Percentiles rank a stretch among this genome's conserved stretches.
phyloP scores from a whole-genome alignment of 1,140 invertebrate genomes.

The Zaprionus gabonicus region DNA sequence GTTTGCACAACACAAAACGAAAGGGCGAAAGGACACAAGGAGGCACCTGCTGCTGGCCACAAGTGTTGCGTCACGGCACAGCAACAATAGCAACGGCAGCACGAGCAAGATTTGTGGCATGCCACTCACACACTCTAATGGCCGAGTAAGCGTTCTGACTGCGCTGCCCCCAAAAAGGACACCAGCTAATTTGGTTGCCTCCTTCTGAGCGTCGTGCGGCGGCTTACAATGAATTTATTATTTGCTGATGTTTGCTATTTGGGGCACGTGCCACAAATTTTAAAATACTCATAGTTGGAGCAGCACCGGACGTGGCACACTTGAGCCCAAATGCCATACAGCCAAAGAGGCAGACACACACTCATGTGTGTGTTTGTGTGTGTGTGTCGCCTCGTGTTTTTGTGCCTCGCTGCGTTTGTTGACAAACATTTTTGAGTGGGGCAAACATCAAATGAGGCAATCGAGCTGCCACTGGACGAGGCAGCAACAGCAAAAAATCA shows the following conservation, averaged over 20 bases:
- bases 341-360: conserved; percentile 18
- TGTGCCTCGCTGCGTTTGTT: conserved; percentile 76
- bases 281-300: conserved; percentile 69
- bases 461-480: conserved; percentile 19
- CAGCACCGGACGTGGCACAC: conserved; percentile 67
- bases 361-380: not conserved
- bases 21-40: conserved; percentile 6
- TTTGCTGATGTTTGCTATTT: conserved; percentile 84
- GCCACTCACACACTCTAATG: conserved; percentile 65
- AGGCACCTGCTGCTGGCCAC: conserved; percentile 6
- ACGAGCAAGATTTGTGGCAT: conserved; percentile 51
- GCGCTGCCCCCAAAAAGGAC: conserved; percentile 26
- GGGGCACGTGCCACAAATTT: conserved; percentile 80
- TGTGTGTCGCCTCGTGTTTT: conserved; percentile 50
- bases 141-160: conserved; percentile 62
- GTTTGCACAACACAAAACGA: conserved; percentile 14
- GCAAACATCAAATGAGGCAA: conserved; percentile 61
- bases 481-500: conserved; percentile 60
- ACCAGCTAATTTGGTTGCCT: conserved; percentile 65
- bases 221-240: conserved; percentile 80
- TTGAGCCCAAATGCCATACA: conserved; percentile 53
- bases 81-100: conserved; percentile 19
- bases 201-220: conserved; percentile 20
- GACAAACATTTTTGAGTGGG: conserved; percentile 74
- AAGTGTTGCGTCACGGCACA: conserved; percentile 30